Evolutionary conservation across 2,797 vertebrate species (phyloP).

Genomic region (Lagodon rhomboides): DNA sequence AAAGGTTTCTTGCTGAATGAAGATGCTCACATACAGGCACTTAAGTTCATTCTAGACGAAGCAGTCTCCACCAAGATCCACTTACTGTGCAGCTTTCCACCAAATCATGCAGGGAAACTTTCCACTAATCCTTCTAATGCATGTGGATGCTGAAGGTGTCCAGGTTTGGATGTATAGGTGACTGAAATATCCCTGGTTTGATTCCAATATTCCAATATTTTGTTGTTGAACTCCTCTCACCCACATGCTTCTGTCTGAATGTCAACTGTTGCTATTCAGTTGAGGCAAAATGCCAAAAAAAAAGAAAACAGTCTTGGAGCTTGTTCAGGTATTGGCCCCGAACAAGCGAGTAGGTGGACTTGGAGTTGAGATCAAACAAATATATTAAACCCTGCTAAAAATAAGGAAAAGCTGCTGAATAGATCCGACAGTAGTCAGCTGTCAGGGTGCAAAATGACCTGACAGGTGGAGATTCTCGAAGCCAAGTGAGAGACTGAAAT

Average conservation of each 20-base stretch:
- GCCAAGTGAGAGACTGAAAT: not conserved
- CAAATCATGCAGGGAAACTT: not conserved
- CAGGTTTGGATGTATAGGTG: not conserved
- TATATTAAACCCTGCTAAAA: not conserved
- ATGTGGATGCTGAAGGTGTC: not conserved
- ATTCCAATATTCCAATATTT: not conserved
- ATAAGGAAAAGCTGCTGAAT: not conserved
- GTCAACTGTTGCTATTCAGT: not conserved
- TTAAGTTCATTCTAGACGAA: not conserved
- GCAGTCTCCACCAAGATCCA: not conserved
- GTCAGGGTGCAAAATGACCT: not conserved
- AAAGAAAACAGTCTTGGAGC: not conserved
- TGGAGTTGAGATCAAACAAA: constrained; percentile 3
- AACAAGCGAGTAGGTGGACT: not conserved
- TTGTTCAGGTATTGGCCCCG: not conserved
- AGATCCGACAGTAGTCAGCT: not conserved
- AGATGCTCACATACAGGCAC: not conserved
- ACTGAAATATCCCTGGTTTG: not conserved
- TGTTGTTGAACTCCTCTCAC: not conserved
- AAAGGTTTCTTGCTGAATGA: not conserved
- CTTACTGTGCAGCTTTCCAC: not conserved
- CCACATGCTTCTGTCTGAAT: not conserved
- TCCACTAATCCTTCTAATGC: not conserved
- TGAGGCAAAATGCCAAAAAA: not conserved
- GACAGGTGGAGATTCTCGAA: not conserved